A percentile compares a stretch with the other conserved stretches of the same genome.
These are phyloP conservation scores for Pandemis cinnamomeana DNA, from an alignment of 2,888 invertebrate genomes.

Conservation along the genomic window DNA sequence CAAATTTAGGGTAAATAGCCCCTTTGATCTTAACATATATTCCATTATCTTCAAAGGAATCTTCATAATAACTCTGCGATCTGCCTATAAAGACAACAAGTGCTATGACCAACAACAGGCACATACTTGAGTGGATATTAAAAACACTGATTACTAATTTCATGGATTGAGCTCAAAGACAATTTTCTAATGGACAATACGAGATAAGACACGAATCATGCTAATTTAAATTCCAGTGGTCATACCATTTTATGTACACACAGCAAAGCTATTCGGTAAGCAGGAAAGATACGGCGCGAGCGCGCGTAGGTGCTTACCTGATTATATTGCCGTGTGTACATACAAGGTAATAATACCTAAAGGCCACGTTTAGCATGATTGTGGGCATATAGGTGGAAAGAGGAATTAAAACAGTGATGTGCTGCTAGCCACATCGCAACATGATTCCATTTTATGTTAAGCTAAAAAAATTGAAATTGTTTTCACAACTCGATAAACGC, in stretches of 20 bases:
- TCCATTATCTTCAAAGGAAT: conserved; percentile 17
- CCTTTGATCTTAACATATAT: neutral
- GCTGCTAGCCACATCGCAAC: too few species aligned
- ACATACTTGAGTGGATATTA: neutral
- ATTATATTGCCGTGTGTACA: too few species aligned
- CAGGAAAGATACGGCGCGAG: too few species aligned
- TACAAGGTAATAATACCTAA: neutral
- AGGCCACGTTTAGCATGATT: too few species aligned
- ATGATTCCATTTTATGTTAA: too few species aligned
- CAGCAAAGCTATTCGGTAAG: too few species aligned
- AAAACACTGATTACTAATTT: neutral
- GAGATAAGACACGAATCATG: neutral
- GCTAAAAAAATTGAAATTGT: too few species aligned
- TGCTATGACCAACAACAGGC: neutral
- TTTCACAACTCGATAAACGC: too few species aligned
- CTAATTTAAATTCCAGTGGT: neutral
- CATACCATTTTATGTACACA: neutral
- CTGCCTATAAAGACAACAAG: neutral
- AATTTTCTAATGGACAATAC: conserved; percentile 15
- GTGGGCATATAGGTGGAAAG: too few species aligned
- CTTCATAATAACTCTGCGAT: conserved; percentile 36
- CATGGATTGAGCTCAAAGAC: conserved; percentile 35
- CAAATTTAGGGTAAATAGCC: neutral
- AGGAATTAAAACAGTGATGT: too few species aligned
- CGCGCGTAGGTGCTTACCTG: too few species aligned